These are phyloP conservation scores for Hormaphis cornu DNA, from an alignment of 1,140 invertebrate genomes.

Conservation along the genomic window DNA sequence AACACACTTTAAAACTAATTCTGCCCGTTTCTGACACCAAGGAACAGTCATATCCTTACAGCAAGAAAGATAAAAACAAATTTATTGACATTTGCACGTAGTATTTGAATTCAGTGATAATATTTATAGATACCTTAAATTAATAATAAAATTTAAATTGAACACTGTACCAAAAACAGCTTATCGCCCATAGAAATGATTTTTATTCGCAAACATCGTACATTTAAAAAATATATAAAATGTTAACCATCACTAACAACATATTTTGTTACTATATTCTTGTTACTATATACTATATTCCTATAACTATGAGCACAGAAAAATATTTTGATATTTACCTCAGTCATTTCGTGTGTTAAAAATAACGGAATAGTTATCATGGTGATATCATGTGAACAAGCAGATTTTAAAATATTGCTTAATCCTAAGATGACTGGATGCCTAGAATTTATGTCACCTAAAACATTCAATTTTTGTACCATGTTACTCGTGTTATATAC, in stretches of 20 bases:
- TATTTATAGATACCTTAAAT: too few relatives aligned
- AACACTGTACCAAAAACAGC: too few relatives aligned
- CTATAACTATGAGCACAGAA: not conserved
- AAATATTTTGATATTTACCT: conserved; percentile 50
- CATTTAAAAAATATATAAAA: too few relatives aligned
- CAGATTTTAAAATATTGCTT: conserved; percentile 87
- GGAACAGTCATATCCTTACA: conserved; percentile 94
- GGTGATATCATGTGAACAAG: conserved; percentile 85
- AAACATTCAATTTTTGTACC: conserved; percentile 38
- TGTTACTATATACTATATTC: too few relatives aligned
- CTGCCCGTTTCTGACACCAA: conserved; percentile 91
- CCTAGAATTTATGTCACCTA: conserved; percentile 84
- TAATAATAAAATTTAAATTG: too few relatives aligned
- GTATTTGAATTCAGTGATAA: too few relatives aligned
- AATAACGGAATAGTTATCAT: conserved; percentile 88
- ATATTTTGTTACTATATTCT: too few relatives aligned
- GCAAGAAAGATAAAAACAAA: conserved; percentile 39
- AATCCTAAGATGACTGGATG: conserved; percentile 92
- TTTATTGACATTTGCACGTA: not conserved
- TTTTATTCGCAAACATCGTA: too few relatives aligned
- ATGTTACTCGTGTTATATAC: conserved; percentile 5
- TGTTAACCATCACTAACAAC: too few relatives aligned
- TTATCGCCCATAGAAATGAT: too few relatives aligned
- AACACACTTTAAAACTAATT: conserved; percentile 95
- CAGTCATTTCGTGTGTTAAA: conserved; percentile 85